Percentiles rank a stretch among this genome's conserved stretches.
phyloP scores from a whole-genome alignment of 2,113 vertebrate genomes.

The Burhinus bistriatus region DNA sequence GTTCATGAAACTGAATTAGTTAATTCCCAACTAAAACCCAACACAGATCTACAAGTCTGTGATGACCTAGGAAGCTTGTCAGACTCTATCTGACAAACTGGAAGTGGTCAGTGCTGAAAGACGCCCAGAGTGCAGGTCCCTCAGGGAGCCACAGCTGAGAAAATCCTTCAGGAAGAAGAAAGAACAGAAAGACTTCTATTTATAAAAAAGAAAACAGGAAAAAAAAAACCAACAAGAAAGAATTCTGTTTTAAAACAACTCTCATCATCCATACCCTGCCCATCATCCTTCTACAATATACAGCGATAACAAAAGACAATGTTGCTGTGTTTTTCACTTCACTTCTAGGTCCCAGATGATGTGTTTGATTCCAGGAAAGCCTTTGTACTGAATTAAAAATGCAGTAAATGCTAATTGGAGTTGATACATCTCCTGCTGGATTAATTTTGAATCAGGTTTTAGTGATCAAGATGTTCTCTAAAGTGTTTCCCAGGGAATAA shows the following conservation, averaged over 20 bases:
- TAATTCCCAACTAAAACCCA: background rate
- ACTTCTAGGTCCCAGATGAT: background rate
- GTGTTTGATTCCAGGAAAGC: background rate
- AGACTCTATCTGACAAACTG: background rate
- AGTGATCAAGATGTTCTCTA: conserved; percentile 26
- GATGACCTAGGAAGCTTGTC: background rate
- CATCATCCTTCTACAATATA: background rate
- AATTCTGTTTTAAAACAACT: background rate
- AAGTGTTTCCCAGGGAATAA: background rate
- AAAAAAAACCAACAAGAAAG: background rate
- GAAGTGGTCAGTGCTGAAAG: background rate
- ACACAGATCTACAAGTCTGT: background rate
- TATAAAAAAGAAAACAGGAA: background rate
- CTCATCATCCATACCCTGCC: background rate
- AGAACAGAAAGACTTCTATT: background rate
- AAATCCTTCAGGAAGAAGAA: background rate
- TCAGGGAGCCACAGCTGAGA: background rate
- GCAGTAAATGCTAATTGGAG: background rate
- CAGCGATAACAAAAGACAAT: background rate
- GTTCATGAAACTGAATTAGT: background rate
- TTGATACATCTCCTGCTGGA: background rate
- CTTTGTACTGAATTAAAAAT: conserved; percentile 26
- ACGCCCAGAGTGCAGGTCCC: background rate
- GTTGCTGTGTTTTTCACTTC: background rate
- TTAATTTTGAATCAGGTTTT: conserved; percentile 18